Base-by-base conservation (phyloP, 2,113 vertebrate genomes). In the Misgurnus anguillicaudatus region DNA sequence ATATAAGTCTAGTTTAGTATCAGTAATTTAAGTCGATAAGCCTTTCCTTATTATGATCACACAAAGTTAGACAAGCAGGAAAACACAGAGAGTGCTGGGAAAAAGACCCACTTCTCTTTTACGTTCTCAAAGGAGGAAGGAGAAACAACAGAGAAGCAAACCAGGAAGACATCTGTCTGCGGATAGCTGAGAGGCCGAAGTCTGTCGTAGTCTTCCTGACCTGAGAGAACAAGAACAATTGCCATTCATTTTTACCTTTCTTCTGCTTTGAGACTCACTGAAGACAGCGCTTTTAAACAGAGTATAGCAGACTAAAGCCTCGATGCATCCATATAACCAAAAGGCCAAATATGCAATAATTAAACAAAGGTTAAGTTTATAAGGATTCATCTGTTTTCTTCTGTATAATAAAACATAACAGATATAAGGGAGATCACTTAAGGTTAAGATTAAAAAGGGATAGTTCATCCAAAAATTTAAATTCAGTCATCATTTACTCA, bases 101-200 rank as follows among this genome's bases (percentile, higher is more conserved):
- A 17, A 41, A 77, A 68, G 21, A 86, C 90, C 85, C 68, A 95
- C 97, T 98, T 99, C 91, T 99, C 97, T 92, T 97, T 96, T 90
- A 99, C 97, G 83, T 99, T 99, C 94, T 99, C 97, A 94, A 97
- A 99, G 41, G 97, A 99, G 84, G 97, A 99, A 53, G 97, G 97
- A 64, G 97, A 99, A 62, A 98, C 96, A 64, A 98, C 96, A 36
- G 97, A 99, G 92, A 99, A 99, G 90, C 97, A 99, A 82, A 99
- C 96, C 62, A 99, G 95, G 92, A 99, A 99, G 60, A 99, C 97
- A 57, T 99, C 97, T 84, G 97, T 99, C 90, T 99, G 97, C 41
- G 97, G 97, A 85, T 99, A 99, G 88, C 97, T 99, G 90, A 99
- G 95, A 36, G 97, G 97, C 87, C 97, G 95, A 92, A 99, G 94